Percentiles rank a stretch among this genome's conserved stretches.
Conservation (phyloP, 2,797 vertebrate genomes). For the Brachymystax lenok region DNA sequence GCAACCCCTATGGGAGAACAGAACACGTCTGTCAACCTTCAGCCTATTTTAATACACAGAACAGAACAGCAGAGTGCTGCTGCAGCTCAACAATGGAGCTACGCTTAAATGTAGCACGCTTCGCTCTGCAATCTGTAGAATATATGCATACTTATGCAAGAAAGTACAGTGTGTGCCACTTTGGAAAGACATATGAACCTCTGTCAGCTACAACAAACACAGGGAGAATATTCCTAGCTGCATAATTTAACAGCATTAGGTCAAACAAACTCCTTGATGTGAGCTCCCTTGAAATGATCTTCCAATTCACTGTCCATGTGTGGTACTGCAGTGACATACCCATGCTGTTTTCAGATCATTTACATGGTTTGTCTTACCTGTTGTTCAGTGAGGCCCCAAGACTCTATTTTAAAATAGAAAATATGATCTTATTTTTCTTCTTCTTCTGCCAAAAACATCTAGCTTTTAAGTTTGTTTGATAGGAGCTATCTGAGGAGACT, state of each 20-base stretch:
- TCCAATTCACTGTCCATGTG: background rate
- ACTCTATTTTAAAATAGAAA: background rate
- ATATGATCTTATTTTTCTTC: background rate
- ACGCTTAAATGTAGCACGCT: background rate
- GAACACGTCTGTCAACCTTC: background rate
- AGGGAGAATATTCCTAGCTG: background rate
- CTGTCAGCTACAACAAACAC: background rate
- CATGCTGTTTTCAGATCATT: too few relatives aligned
- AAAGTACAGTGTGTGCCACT: background rate
- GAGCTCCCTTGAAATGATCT: background rate
- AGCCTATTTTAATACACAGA: background rate
- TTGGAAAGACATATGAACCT: background rate
- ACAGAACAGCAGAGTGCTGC: background rate
- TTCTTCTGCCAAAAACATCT: background rate
- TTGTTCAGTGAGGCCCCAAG: background rate
- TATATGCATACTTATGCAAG: background rate
- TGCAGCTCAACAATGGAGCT: background rate
- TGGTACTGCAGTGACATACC: background rate
- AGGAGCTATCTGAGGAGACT: slow-evolving; percentile 10
- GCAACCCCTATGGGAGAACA: slow-evolving; percentile 29
- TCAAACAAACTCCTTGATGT: background rate
- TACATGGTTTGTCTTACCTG: background rate
- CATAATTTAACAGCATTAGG: background rate
- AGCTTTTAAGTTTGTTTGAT: background rate
- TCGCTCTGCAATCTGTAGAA: background rate